Evolutionary conservation across 2,113 vertebrate species (phyloP), one percentile per base, ranked within the genome.

Genomic region (Nothoprocta perdicaria): DNA sequence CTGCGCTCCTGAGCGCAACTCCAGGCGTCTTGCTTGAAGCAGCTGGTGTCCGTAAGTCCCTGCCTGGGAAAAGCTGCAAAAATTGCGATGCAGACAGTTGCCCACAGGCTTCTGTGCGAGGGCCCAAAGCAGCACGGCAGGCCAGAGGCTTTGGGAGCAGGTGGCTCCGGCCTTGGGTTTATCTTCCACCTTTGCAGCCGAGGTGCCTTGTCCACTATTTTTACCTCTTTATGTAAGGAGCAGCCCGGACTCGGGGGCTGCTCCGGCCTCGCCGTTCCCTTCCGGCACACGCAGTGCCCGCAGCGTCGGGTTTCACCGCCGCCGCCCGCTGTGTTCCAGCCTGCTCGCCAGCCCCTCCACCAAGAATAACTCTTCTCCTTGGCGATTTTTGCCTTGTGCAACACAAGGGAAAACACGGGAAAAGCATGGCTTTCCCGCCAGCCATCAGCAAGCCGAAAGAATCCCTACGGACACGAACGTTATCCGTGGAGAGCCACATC

Each of bases 331-430:
- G 84, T 94, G 95, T 94, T 80, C 89, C 92, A 95, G 94, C 83
- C 50, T 76, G 80, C 88, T 80, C 10, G 46, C 86, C 57, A 79
- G 79, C 65, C 95, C 21, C 21, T 48, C 48, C 21, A 21, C 48
- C 97, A 95, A 96, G 95, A 96, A 97, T 97, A 97, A 83, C 89
- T 78, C 46, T 21, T 78, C 89, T 82, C 35, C 8, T 57, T 23
- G 27, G 77, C 14, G 61, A 24, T 80, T 66, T 90, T 48, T 33
- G 19, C 67, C 73, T 53, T 16, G 40, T 27, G 5, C 53, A 91
- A 80, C 72, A 57, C 9, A 10, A 80, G 71, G 87, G 48, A 46
- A 40, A 63, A 27, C 2, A 10, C 63, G 17, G 8, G 48, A 22
- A 48, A 48, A 53, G 9, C 46, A 43, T 87, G 40, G 53, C 41